Evolutionary conservation across 1,140 invertebrate species (phyloP), one percentile per base, ranked within the genome.

Genomic region (Panulirus ornatus): DNA sequence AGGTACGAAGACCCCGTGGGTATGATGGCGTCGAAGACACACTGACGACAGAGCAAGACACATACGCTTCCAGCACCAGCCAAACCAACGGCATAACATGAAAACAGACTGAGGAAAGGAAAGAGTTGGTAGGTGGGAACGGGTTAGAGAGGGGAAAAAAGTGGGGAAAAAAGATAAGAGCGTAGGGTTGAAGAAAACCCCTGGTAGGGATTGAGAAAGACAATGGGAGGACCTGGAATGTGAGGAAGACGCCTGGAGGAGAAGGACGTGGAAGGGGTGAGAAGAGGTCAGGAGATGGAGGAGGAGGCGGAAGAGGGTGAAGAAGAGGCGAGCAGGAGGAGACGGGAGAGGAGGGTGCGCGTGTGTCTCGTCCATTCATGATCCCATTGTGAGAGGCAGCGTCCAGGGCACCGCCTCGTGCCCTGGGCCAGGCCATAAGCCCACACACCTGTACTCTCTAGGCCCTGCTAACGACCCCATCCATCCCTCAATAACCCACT

Each of bases 361-460:
- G 40, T 27, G 40, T 38, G 40, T 78, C 75, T 78, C 27, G 19
- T 75, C 73, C 73, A 75, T 75, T 75, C 73, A 75, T 75, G 73
- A 38, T 75, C 73, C 73, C 73, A 75, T 75, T 75, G 73, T 75
- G 73, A 75, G 27, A 36, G 73, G 36, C 22, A 40, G 34, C 34
- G 36, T 14, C 36, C 34, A 75, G 22, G 36, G 36, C 34, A 16
- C 16, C 34, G 36, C 19, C 70, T 38, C 70, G 30, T 34, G 3
- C n/a, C 70, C 70, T 73, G 70, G 11, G 3, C 30, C 9, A 16
- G 38, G 30, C n/a, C n/a, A n/a, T n/a, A n/a, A n/a, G n/a, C n/a
- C n/a, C n/a, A n/a, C 44, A 47, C 44, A 14, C 14, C 44, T 47
- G 14, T 47, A 47, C 44, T 47, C 8, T 19, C 19, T 8, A 19